Evolutionary conservation across 2,113 vertebrate species (phyloP).

Genomic region (Suncus etruscus): DNA sequence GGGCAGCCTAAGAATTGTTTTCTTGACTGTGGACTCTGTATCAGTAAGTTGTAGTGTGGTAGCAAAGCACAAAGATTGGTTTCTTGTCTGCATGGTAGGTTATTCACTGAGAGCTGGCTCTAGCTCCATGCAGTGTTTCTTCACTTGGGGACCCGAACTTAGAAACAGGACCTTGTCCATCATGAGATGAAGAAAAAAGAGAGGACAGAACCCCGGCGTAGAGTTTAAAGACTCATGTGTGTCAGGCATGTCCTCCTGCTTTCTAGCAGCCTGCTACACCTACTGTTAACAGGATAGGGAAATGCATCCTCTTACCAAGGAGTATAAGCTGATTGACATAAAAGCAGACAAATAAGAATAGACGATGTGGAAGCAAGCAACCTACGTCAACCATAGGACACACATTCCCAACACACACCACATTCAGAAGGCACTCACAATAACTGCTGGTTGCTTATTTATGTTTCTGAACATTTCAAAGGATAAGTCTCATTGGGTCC

Average conservation of each 20-base stretch:
- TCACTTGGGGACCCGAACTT: neutral
- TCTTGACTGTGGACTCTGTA: constrained; percentile 1
- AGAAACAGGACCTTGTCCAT: neutral
- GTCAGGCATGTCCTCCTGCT: no score
- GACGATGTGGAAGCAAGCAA: neutral
- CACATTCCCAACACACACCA: neutral
- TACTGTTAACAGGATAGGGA: neutral
- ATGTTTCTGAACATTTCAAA: constrained; percentile 48
- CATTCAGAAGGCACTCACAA: neutral
- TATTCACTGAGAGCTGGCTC: neutral
- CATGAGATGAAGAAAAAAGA: neutral
- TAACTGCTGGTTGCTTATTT: neutral
- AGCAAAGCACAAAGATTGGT: neutral
- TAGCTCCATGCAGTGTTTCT: neutral
- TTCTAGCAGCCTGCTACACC: neutral
- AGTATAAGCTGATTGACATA: neutral
- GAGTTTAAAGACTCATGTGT: neutral
- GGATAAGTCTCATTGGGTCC: neutral
- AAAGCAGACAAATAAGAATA: constrained; percentile 9
- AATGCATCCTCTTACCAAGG: constrained; percentile 26
- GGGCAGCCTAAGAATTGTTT: neutral
- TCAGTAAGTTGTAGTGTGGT: neutral
- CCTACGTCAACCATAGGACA: neutral
- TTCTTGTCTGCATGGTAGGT: neutral
- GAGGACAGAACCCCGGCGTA: neutral